Percentiles rank a stretch among this genome's conserved stretches.
Conservation (phyloP, 2,888 invertebrate species). For the Aphidius colemani region DNA sequence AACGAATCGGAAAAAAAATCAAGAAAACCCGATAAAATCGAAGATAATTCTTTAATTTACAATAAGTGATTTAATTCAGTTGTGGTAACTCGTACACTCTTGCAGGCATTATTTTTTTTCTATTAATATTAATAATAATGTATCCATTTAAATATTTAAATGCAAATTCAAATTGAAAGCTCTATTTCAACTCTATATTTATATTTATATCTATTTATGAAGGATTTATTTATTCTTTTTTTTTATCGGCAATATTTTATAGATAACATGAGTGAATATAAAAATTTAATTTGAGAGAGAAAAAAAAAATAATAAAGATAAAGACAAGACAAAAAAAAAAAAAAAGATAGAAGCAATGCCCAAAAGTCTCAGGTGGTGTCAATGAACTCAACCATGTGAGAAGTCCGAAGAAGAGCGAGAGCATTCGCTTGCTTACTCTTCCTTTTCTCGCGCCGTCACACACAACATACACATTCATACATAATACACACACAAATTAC, state of each 20-base stretch:
- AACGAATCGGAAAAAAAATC: slow-evolving; percentile 21
- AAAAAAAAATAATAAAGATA: slow-evolving; percentile 34
- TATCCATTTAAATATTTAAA: too few species aligned
- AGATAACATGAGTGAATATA: too few species aligned
- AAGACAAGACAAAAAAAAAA: too few species aligned
- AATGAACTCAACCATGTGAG: slow-evolving; percentile 59
- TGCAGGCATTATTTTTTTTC: slow-evolving; percentile 30
- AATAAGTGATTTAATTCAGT: slow-evolving; percentile 26
- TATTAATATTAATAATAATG: too few species aligned
- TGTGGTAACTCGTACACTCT: slow-evolving; percentile 45
- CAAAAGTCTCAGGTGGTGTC: slow-evolving; percentile 59
- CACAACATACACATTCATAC: too few species aligned
- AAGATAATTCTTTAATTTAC: too few species aligned
- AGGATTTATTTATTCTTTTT: too few species aligned
- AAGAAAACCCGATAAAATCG: slow-evolving; percentile 15
- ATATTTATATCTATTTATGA: too few species aligned
- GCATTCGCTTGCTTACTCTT: slow-evolving; percentile 10
- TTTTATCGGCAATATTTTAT: too few species aligned
- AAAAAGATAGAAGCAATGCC: slow-evolving; percentile 53
- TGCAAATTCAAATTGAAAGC: too few species aligned
- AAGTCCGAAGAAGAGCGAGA: slow-evolving; percentile 40
- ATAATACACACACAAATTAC: too few species aligned
- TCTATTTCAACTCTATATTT: too few species aligned
- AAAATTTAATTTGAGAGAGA: slow-evolving; percentile 23
- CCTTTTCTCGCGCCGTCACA: not conserved